Conservation (phyloP, 2,797 vertebrate genomes). For the Anableps anableps region DNA sequence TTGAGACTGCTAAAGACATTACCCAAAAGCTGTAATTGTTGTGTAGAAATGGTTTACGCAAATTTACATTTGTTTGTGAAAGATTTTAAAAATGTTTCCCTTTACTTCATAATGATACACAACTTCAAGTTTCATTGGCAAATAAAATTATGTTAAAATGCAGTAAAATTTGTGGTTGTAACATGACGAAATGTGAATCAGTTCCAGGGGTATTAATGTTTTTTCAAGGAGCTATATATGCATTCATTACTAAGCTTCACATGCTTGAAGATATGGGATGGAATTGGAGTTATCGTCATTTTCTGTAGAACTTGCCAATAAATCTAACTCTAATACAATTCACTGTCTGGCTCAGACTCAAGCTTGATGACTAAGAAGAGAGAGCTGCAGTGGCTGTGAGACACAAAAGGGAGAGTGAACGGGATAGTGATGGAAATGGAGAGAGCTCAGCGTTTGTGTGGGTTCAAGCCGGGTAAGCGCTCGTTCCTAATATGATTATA, state of each 20-base stretch:
- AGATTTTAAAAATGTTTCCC: not conserved
- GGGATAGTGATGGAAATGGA: constrained; percentile 43
- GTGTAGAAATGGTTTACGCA: not conserved
- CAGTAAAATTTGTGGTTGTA: not conserved
- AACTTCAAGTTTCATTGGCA: not conserved
- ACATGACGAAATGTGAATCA: not conserved
- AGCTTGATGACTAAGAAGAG: constrained; percentile 59
- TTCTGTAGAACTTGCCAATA: constrained; percentile 56
- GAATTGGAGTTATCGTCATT: constrained; percentile 23
- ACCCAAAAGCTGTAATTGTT: not conserved
- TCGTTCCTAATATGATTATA: constrained; percentile 61
- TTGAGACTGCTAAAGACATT: not conserved
- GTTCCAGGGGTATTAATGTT: too few species aligned
- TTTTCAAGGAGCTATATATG: not conserved
- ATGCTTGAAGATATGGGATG: not conserved
- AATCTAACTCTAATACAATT: constrained; percentile 54
- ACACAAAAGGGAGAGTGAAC: constrained; percentile 50
- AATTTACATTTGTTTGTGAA: not conserved
- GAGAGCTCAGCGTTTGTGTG: constrained; percentile 37
- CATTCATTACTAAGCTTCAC: constrained; percentile 31
- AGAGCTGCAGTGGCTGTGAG: constrained; percentile 37
- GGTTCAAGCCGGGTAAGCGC: constrained; percentile 19
- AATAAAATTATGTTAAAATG: not conserved
- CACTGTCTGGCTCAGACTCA: constrained; percentile 54
- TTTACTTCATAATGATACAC: not conserved